Base-by-base conservation (phyloP, 2,888 invertebrate species). In the Lasioglossum vierecki region DNA sequence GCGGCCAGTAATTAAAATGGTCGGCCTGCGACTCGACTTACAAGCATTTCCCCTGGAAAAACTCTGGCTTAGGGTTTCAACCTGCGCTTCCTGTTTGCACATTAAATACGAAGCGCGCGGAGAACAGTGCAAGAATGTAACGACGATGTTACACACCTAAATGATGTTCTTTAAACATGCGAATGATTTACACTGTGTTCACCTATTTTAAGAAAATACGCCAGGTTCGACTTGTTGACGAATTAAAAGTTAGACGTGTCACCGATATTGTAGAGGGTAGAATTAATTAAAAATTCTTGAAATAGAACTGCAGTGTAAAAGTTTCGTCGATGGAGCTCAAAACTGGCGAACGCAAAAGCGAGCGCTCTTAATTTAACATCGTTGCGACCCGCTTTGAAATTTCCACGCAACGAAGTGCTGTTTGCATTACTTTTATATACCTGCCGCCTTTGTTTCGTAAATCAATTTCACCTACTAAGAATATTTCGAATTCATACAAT, bases 1-100 rank as follows among this genome's bases (percentile, higher is more conserved):
- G 35, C 73, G 18, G 22, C 66, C n/a, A 41, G 63, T 81, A 81
- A 81, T 81, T 81, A 81, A 81, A 81, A 81, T 63, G 13, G 49
- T 76, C 57, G 46, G 49, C 60, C 22, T 6, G 44, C 66, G 72
- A 66, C 60, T 76, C 53, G 49, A 26, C 53, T 41, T 68, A 39
- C 74, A 39, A 26, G 46, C 79, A 75, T 75, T 80, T 57, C n/a
- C 70, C 18, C 70, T 57, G 39, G 53, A n/a, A 79, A 79, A 72
- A 66, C 46, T 63, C 35, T 15, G 15, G 6, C n/a, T 66, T 57
- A 75, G 9, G 39, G 18, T 49, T 76, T 30, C 30, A 30, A 44
- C 41, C 18, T 30, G 22, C 44, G 22, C n/a, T 26, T 26, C 18
- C 30, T 46, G 46, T 44, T 66, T 13, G 63, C 30, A 8, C 30